Base-by-base conservation (phyloP, 2,113 vertebrate genomes). In the Pseudorasbora parva region DNA sequence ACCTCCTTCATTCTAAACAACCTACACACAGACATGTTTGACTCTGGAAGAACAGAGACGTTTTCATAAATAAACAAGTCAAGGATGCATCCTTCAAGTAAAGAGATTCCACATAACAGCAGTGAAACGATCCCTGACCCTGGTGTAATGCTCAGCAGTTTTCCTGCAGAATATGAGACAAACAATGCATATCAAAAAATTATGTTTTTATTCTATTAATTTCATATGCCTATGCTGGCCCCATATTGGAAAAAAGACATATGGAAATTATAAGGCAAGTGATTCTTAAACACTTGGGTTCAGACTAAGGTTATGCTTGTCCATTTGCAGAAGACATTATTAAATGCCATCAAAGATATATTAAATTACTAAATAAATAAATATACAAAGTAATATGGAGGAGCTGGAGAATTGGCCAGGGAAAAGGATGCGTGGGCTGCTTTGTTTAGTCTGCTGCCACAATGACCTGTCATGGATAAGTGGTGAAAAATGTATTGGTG, bases 11-110 rank as follows among this genome's bases (percentile, higher is more conserved):
- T 19, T 8, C 33, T 62, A 56, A 30, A 41, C 25, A 68, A 23
- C 43, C 60, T 41, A 62, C 77, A 54, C 57, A 57, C 4, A 69
- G 69, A 83, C 59, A 78, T 49, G 77, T 33, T 64, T 64, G 43
- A 49, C 59, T 79, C 7, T 43, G 41, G 9, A 79, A 51, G 45
- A 81, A 68, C 5, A 64, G 43, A 66, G 25, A 51, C 41, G 47
- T 84, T 59, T 75, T 64, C 84, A 85, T 80, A 41, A 87, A 87
- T 76, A 83, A 85, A 80, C 82, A 83, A 83, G 27, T 77, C 75
- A 68, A 23, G 25, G 15, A 47, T 59, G 45, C 54, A 68, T 74
- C 62, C 81, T 54, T 30, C 2, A 83, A 68, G 82, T 37, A 21
- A 73, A 57, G 45, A 69, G 30, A 68, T 56, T n/a, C 47, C 43